These are phyloP conservation scores for Chymomyza caudatula DNA, from an alignment of 2,888 invertebrate genomes.

Conservation along the genomic window DNA sequence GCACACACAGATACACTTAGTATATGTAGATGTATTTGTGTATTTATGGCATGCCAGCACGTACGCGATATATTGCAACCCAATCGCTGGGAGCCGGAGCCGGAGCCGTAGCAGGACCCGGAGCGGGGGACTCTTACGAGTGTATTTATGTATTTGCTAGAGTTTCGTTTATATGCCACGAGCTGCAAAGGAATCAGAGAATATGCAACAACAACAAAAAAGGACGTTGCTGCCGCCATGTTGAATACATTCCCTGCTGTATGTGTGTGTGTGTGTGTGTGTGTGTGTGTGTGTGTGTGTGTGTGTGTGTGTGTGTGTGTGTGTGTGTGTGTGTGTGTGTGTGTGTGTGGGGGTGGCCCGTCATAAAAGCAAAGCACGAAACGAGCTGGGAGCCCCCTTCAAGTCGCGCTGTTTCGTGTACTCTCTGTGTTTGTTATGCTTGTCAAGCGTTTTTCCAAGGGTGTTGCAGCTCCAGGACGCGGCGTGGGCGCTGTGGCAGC, in stretches of 20 bases:
- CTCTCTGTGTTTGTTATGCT: conserved; percentile 72
- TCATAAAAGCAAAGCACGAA: conserved; percentile 51
- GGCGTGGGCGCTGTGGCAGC: conserved; percentile 16
- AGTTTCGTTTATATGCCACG: conserved; percentile 64
- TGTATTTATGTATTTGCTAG: conserved; percentile 62
- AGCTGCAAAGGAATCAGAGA: conserved; percentile 26
- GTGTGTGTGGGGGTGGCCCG: conserved; percentile 24
- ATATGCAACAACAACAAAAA: conserved; percentile 22
- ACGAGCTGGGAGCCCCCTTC: not conserved
- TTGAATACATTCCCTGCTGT: conserved; percentile 43
- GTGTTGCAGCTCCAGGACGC: conserved; percentile 29
- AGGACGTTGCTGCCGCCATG: conserved; percentile 49
- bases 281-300: not conserved
- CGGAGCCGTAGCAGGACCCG: not conserved
- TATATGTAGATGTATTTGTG: not conserved
- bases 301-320: not conserved
- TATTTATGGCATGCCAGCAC: conserved; percentile 70
- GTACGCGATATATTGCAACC: conserved; percentile 71
- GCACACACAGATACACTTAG: conserved; percentile 10
- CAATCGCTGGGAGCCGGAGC: conserved; percentile 36
- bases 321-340: conserved; percentile 8
- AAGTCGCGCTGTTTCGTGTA: conserved; percentile 40
- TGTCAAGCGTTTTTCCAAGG: conserved; percentile 66
- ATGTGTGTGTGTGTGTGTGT: not conserved
- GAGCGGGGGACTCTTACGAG: conserved; percentile 30